These are phyloP conservation scores for Cataglyphis albicans DNA, from an alignment of 2,888 invertebrate species.

Conservation along the genomic window DNA sequence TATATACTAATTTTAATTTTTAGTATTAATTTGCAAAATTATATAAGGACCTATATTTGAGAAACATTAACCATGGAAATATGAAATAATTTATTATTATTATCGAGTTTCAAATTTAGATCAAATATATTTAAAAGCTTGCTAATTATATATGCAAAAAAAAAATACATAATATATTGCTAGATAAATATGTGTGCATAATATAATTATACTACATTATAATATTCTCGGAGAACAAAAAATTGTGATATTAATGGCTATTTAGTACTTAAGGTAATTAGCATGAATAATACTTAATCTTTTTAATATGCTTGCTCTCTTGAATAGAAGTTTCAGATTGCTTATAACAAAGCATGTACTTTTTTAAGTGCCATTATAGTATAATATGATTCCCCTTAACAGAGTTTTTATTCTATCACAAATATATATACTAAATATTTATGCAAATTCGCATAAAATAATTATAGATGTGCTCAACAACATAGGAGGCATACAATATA, in stretches of 20 bases:
- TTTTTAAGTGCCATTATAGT: conserved; percentile 51
- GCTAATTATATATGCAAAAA: background rate
- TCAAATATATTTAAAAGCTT: background rate
- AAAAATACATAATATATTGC: conserved; percentile 6
- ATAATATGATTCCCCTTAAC: conserved; percentile 30
- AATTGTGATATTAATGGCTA: conserved; percentile 9
- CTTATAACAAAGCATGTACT: conserved; percentile 70
- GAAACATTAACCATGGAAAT: background rate
- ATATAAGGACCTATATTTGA: background rate
- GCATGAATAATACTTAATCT: conserved; percentile 56
- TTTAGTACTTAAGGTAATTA: conserved; percentile 58
- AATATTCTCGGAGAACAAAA: conserved; percentile 30
- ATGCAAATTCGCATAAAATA: conserved; percentile 33
- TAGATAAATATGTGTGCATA: conserved; percentile 16
- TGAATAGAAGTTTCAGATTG: conserved; percentile 43
- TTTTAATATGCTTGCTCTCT: conserved; percentile 40
- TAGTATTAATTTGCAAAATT: background rate
- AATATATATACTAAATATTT: conserved; percentile 21
- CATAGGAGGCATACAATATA: conserved; percentile 9
- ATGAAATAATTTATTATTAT: background rate
- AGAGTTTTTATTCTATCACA: background rate
- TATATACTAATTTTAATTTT: conserved; percentile 4
- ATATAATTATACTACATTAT: conserved; percentile 14
- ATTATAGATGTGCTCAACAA: conserved; percentile 4
- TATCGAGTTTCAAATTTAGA: background rate